These are phyloP conservation scores for Lagopus leucura DNA, from an alignment of 2,113 vertebrate species.

Conservation along the genomic window DNA sequence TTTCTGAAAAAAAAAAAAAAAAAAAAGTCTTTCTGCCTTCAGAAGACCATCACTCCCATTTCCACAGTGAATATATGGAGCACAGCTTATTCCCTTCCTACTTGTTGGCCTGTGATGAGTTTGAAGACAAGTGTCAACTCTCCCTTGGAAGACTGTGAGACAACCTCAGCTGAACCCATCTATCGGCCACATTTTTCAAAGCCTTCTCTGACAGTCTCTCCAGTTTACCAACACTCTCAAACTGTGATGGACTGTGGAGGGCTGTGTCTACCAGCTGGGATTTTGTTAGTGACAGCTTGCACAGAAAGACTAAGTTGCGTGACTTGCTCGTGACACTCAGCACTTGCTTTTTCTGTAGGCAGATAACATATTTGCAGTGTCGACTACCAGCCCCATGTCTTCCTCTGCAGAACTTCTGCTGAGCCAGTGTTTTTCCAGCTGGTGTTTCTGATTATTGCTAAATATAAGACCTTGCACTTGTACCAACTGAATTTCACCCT, in stretches of 20 bases:
- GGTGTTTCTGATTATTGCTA: not conserved
- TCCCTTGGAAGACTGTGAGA: not conserved
- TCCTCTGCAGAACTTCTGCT: not conserved
- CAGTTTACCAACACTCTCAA: not conserved
- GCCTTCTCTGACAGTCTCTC: not conserved
- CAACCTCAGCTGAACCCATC: not conserved
- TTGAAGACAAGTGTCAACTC: not conserved
- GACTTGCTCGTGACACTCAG: not conserved
- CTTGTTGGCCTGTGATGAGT: not conserved
- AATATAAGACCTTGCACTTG: not conserved
- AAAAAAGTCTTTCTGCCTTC: not conserved
- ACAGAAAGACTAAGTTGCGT: not conserved
- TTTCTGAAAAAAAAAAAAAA: not conserved
- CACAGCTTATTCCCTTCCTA: not conserved
- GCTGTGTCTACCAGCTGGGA: accelerated
- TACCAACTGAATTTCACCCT: not conserved
- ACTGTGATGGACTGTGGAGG: not conserved
- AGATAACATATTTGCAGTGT: not conserved
- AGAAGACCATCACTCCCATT: not conserved
- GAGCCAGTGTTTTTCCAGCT: not conserved
- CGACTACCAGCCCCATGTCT: not conserved
- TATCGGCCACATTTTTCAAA: not conserved
- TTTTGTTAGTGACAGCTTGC: not conserved
- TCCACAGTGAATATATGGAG: not conserved
- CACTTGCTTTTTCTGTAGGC: not conserved